Evolutionary conservation across 2,888 invertebrate genomes (phyloP), one percentile per base, ranked within the genome.

Genomic region (Pterobdella sp.): DNA sequence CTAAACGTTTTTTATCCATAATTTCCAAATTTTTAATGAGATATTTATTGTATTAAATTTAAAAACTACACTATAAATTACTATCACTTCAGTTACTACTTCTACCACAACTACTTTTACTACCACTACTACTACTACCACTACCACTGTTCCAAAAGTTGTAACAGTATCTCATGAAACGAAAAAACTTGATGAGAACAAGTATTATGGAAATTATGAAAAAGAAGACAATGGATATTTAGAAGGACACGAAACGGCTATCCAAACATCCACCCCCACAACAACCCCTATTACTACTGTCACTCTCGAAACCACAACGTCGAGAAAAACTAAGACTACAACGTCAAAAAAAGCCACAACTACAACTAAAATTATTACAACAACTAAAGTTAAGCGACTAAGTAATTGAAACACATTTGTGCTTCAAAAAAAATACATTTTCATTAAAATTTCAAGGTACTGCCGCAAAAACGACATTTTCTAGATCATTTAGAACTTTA

Each of bases 111-210:
- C 72, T 32, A 72, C 67, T 42, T 67, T 22, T 49, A 69, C 69
- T 63, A 69, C 69, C 29, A 49, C 69, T 26, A 69, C 49, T 49
- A 69, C 69, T 29, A 69, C 69, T 52, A 69, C 69, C 29, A 69
- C 69, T 49, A 69, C 69, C 10, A 69, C 69, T 52, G 52, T 49
- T 49, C 60, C 69, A 22, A 69, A 49, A 18, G 52, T 49, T 26
- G 29, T 29, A 22, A 69, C 69, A 4, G 52, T 29, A 10, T 10
- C 69, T 14, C 7, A 18, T 14, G 14, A 18, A 29, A n/a, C 67
- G n/a, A 10, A 10, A 29, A 32, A 7, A 14, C 14, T 26, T 64
- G 31, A 67, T 26, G n/a, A 67, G 14, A 29, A 36, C 36, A 32
- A n/a, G 14, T 18, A 18, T 36, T 7, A 22, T 14, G 35, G 14